Percentiles rank a stretch among this genome's conserved stretches.
Evolutionary conservation across 2,888 invertebrate genomes (phyloP).

Genomic region (Teleogryllus oceanicus): DNA sequence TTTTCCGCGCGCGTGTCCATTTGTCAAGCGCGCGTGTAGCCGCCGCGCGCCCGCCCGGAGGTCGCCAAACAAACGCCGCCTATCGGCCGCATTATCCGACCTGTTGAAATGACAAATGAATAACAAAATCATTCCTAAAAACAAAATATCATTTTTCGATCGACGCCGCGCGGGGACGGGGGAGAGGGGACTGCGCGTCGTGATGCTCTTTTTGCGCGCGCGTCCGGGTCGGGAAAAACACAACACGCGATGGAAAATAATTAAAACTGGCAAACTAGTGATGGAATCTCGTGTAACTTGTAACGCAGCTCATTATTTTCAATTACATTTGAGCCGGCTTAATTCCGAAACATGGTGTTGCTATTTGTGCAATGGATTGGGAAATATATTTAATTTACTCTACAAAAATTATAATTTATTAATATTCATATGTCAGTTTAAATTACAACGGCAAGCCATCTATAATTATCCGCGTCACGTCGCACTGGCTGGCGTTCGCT

Average conservation of each 20-base stretch:
- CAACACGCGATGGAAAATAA: conserved; percentile 9
- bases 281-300: conserved; percentile 10
- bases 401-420: conserved; percentile 10
- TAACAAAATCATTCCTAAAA: conserved; percentile 18
- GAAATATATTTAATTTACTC: conserved; percentile 10
- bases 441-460: conserved; percentile 1
- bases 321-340: no score
- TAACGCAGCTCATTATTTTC: not conserved
- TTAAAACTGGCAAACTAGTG: conserved; percentile 18
- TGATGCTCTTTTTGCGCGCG: not conserved
- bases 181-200: not conserved
- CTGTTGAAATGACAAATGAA: conserved; percentile 18
- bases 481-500: not conserved
- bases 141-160: not conserved
- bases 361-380: not conserved
- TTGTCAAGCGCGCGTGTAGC: conserved; percentile 4
- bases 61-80: conserved; percentile 10
- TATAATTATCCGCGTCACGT: conserved; percentile 18
- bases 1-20: conserved; percentile 10
- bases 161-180: not conserved
- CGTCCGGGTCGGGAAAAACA: not conserved
- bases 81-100: conserved; percentile 18
- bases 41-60: not conserved
- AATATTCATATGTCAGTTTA: conserved; percentile 18
- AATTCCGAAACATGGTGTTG: no score